A percentile compares a stretch with the other conserved stretches of the same genome.
Evolutionary conservation across 92 coral and sea anemone species (phyloP).

Genomic region (Montipora capitata): DNA sequence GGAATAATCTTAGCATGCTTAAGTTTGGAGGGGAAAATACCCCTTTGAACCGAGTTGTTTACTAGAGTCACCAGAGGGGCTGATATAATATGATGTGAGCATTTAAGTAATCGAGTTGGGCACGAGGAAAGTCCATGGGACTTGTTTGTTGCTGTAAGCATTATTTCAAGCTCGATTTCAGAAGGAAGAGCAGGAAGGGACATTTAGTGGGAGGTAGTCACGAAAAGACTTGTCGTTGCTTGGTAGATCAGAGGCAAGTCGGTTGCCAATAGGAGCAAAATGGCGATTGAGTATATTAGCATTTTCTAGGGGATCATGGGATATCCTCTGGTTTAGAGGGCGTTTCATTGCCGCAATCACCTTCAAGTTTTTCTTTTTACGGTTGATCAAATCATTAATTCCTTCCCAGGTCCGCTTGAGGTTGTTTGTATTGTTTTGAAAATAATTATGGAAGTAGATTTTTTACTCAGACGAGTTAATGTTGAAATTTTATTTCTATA

Average conservation of each 20-base stretch:
- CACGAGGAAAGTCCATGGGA: conserved; percentile 61
- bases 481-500: not conserved
- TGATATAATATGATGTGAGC: conserved; percentile 44
- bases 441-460: not conserved
- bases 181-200: not conserved
- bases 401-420: not conserved
- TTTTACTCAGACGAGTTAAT: not conserved
- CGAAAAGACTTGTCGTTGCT: not conserved
- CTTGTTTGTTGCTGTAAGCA: conserved; percentile 52
- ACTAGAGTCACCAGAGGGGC: conserved; percentile 48
- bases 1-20: conserved; percentile 68
- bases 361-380: conserved; percentile 7
- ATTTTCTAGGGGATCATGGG: not conserved
- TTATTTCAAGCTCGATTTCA: conserved; percentile 49
- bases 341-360: conserved; percentile 16
- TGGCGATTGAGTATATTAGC: not conserved
- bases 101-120: conserved; percentile 45
- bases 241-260: not conserved
- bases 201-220: too few relatives aligned
- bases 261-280: too few relatives aligned
- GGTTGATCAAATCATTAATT: not conserved
- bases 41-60: conserved; percentile 51
- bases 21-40: conserved; percentile 64
- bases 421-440: not conserved
- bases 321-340: not conserved